A percentile compares a stretch with the other conserved stretches of the same genome.
phyloP scores from a whole-genome alignment of 1,140 invertebrate genomes.

The Trissolcus basalis region DNA sequence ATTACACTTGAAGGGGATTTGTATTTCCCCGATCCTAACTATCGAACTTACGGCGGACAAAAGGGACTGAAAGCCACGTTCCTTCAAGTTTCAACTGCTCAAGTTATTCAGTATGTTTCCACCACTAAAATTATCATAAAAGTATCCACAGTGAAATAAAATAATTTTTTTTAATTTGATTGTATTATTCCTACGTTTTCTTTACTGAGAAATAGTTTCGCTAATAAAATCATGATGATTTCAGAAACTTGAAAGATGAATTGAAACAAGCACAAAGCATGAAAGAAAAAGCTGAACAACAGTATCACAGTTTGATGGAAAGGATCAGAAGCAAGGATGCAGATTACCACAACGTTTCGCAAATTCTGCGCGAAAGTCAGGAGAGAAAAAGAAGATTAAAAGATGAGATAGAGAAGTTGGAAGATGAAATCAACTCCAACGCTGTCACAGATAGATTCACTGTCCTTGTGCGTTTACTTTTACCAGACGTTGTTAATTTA shows the following conservation, averaged over 20 bases:
- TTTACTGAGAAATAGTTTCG: no score
- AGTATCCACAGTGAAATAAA: no score
- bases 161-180: not conserved
- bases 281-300: constrained; percentile 10
- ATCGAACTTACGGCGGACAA: constrained; percentile 79
- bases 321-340: constrained; percentile 51
- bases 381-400: constrained; percentile 56
- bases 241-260: constrained; percentile 63
- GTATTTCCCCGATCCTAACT: constrained; percentile 82
- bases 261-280: constrained; percentile 46
- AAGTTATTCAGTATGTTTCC: constrained; percentile 75
- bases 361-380: constrained; percentile 44
- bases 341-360: constrained; percentile 53
- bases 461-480: constrained; percentile 15
- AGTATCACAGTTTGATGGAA: constrained; percentile 46
- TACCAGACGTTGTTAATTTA: no score
- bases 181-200: not conserved
- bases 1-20: constrained; percentile 79
- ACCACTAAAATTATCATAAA: no score
- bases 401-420: constrained; percentile 67
- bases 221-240: constrained; percentile 8
- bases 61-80: constrained; percentile 71
- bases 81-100: constrained; percentile 81
- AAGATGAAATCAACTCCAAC: constrained; percentile 56
- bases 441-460: constrained; percentile 8